Conservation (phyloP, 2,797 vertebrate species). For the Streptopelia turtur region DNA sequence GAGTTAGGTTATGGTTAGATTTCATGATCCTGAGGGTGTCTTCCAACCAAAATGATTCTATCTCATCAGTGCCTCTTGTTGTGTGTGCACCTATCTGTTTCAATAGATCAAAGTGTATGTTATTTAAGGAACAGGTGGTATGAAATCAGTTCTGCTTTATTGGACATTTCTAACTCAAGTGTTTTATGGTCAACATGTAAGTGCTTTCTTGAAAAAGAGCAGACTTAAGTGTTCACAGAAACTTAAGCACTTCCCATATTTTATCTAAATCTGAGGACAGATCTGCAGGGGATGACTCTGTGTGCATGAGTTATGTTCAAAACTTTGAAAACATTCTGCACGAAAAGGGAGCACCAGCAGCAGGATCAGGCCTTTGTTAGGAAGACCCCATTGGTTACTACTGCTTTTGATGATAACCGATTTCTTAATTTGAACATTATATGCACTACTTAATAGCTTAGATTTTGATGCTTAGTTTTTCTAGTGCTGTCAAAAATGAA, state of each 20-base stretch:
- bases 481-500: not conserved
- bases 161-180: not conserved
- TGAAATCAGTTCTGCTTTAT: not conserved
- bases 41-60: too few species aligned
- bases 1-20: too few species aligned
- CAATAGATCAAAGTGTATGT: not conserved
- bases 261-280: not conserved
- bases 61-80: not conserved
- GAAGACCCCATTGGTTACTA: not conserved
- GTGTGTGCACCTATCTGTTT: fast-evolving
- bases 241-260: not conserved
- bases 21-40: too few species aligned
- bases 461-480: not conserved
- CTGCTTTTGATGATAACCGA: not conserved
- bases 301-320: not conserved
- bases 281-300: not conserved
- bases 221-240: not conserved
- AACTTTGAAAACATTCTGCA: not conserved
- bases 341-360: not conserved
- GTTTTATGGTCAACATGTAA: not conserved
- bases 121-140: not conserved
- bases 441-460: not conserved
- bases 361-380: not conserved
- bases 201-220: not conserved
- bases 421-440: not conserved